Conservation (phyloP, 64 coral and sea anemone genomes). For the Montipora efflorescens region DNA sequence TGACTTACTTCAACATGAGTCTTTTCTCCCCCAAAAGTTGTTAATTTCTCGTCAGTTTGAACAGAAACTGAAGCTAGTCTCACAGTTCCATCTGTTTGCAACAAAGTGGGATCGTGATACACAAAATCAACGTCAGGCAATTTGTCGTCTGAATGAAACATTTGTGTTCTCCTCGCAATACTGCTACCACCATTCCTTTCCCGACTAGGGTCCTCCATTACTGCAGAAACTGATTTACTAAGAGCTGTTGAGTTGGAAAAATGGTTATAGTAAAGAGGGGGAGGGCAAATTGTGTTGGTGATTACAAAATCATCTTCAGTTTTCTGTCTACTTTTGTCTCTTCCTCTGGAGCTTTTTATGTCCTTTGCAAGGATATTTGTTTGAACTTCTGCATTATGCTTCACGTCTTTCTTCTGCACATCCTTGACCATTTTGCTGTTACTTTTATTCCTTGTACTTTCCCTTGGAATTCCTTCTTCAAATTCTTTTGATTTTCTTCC, state of each 20-base stretch:
- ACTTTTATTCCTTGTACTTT: neutral
- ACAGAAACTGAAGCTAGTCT: slow-evolving; percentile 58
- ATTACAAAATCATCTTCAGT: slow-evolving; percentile 69
- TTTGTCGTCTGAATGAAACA: neutral
- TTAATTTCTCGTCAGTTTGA: slow-evolving; percentile 62
- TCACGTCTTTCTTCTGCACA: neutral
- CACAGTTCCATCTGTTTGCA: slow-evolving; percentile 66
- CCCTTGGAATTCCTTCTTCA: neutral
- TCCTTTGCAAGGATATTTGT: slow-evolving; percentile 29
- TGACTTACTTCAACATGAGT: neutral
- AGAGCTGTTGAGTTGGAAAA: slow-evolving; percentile 30
- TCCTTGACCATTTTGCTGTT: neutral
- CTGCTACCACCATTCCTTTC: neutral
- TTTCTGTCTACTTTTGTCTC: neutral
- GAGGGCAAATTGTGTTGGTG: slow-evolving; percentile 87
- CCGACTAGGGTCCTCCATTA: neutral
- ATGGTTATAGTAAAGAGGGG: slow-evolving; percentile 82
- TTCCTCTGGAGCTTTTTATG: neutral
- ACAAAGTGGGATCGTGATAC: slow-evolving; percentile 69
- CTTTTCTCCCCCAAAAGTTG: neutral
- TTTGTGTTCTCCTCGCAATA: neutral
- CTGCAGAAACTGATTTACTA: neutral
- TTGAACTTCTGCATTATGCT: slow-evolving; percentile 68
- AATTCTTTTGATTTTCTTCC: slow-evolving; percentile 13
- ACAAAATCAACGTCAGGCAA: slow-evolving; percentile 61